phyloP scores from a whole-genome alignment of 2,888 invertebrate genomes.

The Seira musarum region DNA sequence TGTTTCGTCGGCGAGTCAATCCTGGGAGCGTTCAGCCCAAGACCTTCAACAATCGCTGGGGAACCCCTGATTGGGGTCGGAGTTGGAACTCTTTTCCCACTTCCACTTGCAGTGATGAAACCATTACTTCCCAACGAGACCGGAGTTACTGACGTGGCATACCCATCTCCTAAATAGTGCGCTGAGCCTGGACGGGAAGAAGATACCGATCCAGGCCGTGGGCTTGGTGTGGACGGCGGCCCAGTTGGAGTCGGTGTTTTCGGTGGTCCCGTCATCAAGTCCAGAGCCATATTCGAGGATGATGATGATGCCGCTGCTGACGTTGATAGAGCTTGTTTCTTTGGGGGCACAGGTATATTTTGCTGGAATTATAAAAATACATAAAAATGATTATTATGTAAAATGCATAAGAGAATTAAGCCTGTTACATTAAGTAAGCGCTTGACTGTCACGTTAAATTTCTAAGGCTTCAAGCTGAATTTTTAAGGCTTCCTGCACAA shows the following conservation, averaged over 20 bases:
- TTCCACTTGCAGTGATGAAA: conserved; percentile 34
- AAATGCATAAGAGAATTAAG: not conserved
- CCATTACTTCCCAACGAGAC: conserved; percentile 54
- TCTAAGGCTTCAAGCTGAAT: too few relatives aligned
- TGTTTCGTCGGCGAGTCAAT: conserved; percentile 67
- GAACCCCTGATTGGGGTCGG: conserved; percentile 51
- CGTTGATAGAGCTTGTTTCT: conserved; percentile 62
- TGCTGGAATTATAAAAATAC: conserved; percentile 24
- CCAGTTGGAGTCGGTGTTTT: conserved; percentile 67
- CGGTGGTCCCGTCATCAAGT: conserved; percentile 61
- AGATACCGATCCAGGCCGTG: conserved; percentile 61
- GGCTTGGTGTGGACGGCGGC: conserved; percentile 67
- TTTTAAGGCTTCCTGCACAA: too few relatives aligned
- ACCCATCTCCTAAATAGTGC: conserved; percentile 45
- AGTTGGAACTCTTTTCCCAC: conserved; percentile 49
- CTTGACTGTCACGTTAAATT: too few relatives aligned
- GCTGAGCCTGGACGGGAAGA: conserved; percentile 65
- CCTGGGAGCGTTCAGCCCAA: conserved; percentile 55
- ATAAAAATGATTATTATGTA: not conserved
- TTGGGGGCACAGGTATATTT: conserved; percentile 61
- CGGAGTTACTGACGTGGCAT: conserved; percentile 48
- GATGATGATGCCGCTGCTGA: conserved; percentile 26
- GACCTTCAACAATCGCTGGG: conserved; percentile 51
- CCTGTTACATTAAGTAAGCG: too few relatives aligned
- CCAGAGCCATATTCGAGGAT: conserved; percentile 40